These are phyloP conservation scores for Megalops atlanticus DNA, from an alignment of 2,113 vertebrate genomes.

Conservation along the genomic window DNA sequence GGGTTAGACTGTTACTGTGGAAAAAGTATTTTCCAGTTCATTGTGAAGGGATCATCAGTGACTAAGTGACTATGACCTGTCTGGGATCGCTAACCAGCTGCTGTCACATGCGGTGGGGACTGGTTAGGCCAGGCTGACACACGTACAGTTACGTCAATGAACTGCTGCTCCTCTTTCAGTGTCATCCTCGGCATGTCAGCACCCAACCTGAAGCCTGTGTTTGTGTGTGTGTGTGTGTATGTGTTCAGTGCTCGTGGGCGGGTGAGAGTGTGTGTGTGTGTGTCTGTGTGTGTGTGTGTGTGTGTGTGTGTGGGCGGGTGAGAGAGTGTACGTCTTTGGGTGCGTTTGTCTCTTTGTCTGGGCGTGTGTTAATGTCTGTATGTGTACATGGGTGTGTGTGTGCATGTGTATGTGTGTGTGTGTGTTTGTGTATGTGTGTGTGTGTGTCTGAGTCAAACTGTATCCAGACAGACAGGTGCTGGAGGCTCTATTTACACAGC, in stretches of 20 bases:
- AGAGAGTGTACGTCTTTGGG: background rate
- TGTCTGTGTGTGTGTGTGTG: background rate
- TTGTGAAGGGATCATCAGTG: background rate
- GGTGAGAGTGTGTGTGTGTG: background rate
- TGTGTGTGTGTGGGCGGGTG: background rate
- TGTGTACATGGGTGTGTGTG: background rate
- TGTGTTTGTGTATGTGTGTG: background rate
- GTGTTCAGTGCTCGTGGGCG: background rate
- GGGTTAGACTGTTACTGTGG: background rate
- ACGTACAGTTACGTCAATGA: background rate
- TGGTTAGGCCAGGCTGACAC: background rate
- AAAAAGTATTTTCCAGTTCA: background rate
- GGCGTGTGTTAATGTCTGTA: no score
- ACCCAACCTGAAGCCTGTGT: background rate
- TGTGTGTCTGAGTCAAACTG: background rate
- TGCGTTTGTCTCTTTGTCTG: no score
- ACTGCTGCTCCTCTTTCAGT: background rate
- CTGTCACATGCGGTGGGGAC: conserved; percentile 9
- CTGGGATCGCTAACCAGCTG: background rate
- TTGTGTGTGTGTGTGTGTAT: background rate
- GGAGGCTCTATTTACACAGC: background rate
- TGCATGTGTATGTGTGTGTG: background rate
- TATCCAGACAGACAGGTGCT: conserved; percentile 1
- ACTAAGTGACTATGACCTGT: background rate
- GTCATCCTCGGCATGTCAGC: background rate